Base-by-base conservation (phyloP, 2,888 invertebrate species). In the Synergus gifuensis region DNA sequence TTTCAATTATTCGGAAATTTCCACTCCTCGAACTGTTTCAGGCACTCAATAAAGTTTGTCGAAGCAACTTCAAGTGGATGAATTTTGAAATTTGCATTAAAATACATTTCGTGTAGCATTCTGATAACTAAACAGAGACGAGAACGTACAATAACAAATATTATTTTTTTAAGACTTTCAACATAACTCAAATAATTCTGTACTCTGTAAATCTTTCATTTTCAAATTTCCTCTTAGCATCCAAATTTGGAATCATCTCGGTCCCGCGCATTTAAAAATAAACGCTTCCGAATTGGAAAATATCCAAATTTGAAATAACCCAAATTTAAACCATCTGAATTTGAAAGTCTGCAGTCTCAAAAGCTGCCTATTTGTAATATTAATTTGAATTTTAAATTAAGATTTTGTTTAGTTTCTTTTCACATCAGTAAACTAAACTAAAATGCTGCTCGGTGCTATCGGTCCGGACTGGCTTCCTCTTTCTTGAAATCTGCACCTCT, bases 401-500 rank as follows among this genome's bases (percentile, higher is more conserved):
- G 11, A 18, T 58, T 18, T 58, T 0, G 18, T 58, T 58, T 9
- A n/a, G 8, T 54, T 54, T 58, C 5, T 58, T 18, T 2, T 16
- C n/a, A 28, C 11, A 22, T 1, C 14, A 28, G 28, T 5, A 22
- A 12, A 12, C 11, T 18, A 14, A 28, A 62, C 22, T 14, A 22
- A 28, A 62, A 28, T 62, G 1, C 62, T 28, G 62, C 28, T 62
- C 14, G 7, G 4, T 28, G 12, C 22, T 28, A 62, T 62, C 28
- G 7, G 28, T 62, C 62, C 62, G 28, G 28, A 14, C 22, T 42
- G 5, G 40, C 58, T 78, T 36, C 54, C 42, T 78, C 22, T 42
- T 16, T 44, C 49, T 22, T 16, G 46, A 49, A 79, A 80, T 78
- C 36, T 67, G 58, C 49, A 44, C 76, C 73, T 62, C 40, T 77